Evolutionary conservation across 2,113 vertebrate species (phyloP).

Genomic region (Baryphthengus martii): DNA sequence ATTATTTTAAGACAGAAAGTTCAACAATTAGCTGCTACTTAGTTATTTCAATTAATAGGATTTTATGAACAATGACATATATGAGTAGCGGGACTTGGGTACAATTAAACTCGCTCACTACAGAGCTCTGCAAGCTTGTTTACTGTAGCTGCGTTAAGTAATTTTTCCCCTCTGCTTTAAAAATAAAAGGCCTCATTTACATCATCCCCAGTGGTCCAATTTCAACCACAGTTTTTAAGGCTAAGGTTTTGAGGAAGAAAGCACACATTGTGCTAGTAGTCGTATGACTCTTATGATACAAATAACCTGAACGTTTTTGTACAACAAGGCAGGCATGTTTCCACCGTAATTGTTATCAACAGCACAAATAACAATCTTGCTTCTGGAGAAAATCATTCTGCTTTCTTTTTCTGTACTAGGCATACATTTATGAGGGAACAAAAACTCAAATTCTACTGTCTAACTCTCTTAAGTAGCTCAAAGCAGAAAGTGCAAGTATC

Average conservation of each 20-base stretch:
- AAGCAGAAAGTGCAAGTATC: not conserved
- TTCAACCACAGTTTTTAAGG: not conserved
- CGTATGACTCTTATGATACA: not conserved
- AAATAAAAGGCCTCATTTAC: conserved; percentile 20
- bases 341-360: not conserved
- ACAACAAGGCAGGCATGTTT: not conserved
- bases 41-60: not conserved
- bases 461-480: not conserved
- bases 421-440: not conserved
- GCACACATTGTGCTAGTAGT: not conserved
- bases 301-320: not conserved
- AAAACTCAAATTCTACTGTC: not conserved
- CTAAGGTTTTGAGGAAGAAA: conserved; percentile 13
- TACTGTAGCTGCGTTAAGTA: not conserved
- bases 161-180: not conserved
- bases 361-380: not conserved
- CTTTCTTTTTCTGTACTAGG: not conserved
- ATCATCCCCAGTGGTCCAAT: not conserved
- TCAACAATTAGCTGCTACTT: not conserved
- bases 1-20: not conserved
- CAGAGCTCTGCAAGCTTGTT: not conserved
- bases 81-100: not conserved
- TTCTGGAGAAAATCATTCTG: not conserved
- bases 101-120: conserved; percentile 4
- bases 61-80: not conserved